These are phyloP conservation scores for Drosophila paulistorum DNA, from an alignment of 1,140 invertebrate genomes.

Conservation along the genomic window DNA sequence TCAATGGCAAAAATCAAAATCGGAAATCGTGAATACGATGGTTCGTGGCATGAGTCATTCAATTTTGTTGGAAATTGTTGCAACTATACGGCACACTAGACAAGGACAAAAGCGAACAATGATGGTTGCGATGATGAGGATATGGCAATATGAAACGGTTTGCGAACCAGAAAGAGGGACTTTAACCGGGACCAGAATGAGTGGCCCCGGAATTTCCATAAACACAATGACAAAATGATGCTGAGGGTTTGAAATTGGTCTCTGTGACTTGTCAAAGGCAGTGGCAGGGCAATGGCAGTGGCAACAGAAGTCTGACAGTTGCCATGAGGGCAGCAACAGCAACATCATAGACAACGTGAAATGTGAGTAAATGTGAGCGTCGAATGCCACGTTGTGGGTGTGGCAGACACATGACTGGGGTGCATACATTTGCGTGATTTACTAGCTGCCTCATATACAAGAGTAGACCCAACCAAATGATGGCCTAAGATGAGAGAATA, in stretches of 20 bases:
- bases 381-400: not conserved
- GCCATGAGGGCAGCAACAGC: constrained; percentile 28
- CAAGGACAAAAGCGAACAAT: constrained; percentile 37
- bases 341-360: constrained; percentile 30
- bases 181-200: not conserved
- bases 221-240: constrained; percentile 72
- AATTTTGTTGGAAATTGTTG: constrained; percentile 58
- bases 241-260: constrained; percentile 42
- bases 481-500: constrained; percentile 22
- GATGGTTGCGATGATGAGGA: not conserved
- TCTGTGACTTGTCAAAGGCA: constrained; percentile 47
- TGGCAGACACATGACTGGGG: constrained; percentile 46
- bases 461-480: constrained; percentile 22
- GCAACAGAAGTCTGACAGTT: constrained; percentile 37
- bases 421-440: constrained; percentile 80
- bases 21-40: constrained; percentile 54
- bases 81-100: constrained; percentile 63
- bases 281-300: constrained; percentile 30
- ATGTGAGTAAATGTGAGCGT: constrained; percentile 45
- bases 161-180: not conserved
- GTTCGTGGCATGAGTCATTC: constrained; percentile 43
- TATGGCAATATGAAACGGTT: constrained; percentile 12
- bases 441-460: constrained; percentile 71
- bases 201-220: constrained; percentile 66
- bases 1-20: constrained; percentile 39